Base-by-base conservation (phyloP, 2,113 vertebrate species). In the Nycticryphes semicollaris region DNA sequence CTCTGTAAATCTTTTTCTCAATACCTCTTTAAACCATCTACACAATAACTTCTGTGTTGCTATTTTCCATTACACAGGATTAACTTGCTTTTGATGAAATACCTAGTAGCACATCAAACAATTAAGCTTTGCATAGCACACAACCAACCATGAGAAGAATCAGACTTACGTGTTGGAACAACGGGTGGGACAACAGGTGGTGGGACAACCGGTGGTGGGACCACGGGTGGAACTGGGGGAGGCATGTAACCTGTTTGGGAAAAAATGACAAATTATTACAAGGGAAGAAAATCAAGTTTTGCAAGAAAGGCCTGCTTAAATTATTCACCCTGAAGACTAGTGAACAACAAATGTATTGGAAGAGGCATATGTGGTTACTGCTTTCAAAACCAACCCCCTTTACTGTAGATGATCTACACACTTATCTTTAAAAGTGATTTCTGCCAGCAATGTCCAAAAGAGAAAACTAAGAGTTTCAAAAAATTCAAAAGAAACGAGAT, bases 181-280 rank as follows among this genome's bases (percentile, higher is more conserved):
- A 98, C 98, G 16, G 98, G 98, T 47, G 98, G 98, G 28, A 99
- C 97, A 73, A 98, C 94, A 48, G 98, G 98, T 24, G 99, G 99
- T 1, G 98, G 98, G 8, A 98, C 98, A 53, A 98, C 98, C 50
- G 99, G 98, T 31, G 98, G 98, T 0, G 96, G 96, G 4, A 96
- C 96, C 20, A 96, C 96, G 76, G 96, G 96, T 50, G 98, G 98
- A 67, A 98, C 98, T 48, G 98, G 98, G 31, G 99, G 98, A 70
- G 98, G 98, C 98, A 99, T 97, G 96, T 98, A 99, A 95, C 99
- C 99, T 99, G 80, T 5, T 69, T 0, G 9, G 74, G 12, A 76
- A 68, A 86, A 82, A 83, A n/a, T 14, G 5, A 75, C 20, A 66
- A 64, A 62, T 47, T 24, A 79, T 47, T 79, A 87, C 48, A 69